Conservation (phyloP, 2,113 vertebrate species). For the Cryptotis parvus region DNA sequence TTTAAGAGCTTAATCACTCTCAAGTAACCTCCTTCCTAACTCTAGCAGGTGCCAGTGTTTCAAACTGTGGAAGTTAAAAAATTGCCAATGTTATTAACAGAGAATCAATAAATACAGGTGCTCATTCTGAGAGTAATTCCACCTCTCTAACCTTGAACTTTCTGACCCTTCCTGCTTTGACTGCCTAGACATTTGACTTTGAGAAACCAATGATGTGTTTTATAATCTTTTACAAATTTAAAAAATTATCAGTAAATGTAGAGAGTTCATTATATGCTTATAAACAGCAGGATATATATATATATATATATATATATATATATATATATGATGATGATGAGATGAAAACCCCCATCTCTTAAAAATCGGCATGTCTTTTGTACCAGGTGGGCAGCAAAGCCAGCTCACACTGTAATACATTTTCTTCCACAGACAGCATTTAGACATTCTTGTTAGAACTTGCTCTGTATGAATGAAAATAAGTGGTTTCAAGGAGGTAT, state of each 20-base stretch:
- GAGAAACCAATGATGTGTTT: conserved; percentile 16
- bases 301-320: no score
- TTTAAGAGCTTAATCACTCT: fast-evolving
- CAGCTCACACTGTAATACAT: neutral
- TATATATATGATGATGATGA: no score
- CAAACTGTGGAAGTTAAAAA: neutral
- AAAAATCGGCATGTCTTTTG: neutral
- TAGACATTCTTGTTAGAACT: neutral
- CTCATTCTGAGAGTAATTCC: neutral
- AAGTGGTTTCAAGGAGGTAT: neutral
- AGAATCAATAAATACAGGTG: neutral
- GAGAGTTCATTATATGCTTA: neutral
- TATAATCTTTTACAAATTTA: neutral
- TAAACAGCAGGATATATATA: neutral
- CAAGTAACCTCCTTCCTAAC: neutral
- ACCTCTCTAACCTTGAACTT: neutral
- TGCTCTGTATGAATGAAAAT: conserved; percentile 3
- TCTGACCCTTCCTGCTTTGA: neutral
- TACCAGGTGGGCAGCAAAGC: neutral
- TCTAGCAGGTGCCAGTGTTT: neutral
- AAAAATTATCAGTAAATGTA: neutral
- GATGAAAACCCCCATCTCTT: neutral
- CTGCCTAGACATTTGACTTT: neutral
- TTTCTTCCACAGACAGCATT: conserved; percentile 4
- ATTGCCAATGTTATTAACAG: no score